Percentiles rank a stretch among this genome's conserved stretches.
Conservation (phyloP, 2,113 vertebrate species). For the Onychostoma macrolepis region DNA sequence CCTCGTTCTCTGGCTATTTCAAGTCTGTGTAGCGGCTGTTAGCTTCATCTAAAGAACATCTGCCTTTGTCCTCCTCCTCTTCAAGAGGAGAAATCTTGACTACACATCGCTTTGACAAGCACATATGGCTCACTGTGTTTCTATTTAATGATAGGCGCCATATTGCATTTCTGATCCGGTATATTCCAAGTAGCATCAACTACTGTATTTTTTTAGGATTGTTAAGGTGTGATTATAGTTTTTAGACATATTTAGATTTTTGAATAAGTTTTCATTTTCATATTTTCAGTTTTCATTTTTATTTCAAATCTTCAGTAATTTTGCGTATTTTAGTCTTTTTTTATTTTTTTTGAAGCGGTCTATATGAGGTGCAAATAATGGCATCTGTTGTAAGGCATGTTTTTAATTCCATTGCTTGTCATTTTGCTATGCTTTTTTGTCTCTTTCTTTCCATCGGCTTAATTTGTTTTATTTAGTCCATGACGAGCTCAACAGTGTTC, state of each 20-base stretch:
- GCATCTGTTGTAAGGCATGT: neutral
- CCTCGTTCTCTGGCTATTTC: neutral
- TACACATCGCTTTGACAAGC: conserved; percentile 33
- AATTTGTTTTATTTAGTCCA: conserved; percentile 26
- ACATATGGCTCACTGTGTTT: conserved; percentile 21
- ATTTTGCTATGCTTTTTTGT: conserved; percentile 12
- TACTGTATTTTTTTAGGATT: neutral
- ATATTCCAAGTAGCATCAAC: neutral
- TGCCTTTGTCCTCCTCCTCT: conserved; percentile 30
- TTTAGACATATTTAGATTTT: neutral
- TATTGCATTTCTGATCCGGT: neutral
- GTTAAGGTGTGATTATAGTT: neutral
- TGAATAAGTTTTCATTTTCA: neutral
- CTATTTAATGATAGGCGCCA: neutral
- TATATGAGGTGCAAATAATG: neutral
- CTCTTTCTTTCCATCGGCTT: neutral
- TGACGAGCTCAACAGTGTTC: neutral
- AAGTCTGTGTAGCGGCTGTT: conserved; percentile 14
- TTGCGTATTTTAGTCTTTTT: neutral
- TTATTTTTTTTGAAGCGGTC: neutral
- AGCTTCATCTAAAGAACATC: conserved; percentile 41
- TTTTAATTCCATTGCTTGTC: neutral
- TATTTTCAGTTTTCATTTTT: neutral
- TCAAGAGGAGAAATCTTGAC: neutral
- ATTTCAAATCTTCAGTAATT: neutral